Evolutionary conservation across 2,797 vertebrate species (phyloP).

Genomic region (Sebastes hopkinsi): DNA sequence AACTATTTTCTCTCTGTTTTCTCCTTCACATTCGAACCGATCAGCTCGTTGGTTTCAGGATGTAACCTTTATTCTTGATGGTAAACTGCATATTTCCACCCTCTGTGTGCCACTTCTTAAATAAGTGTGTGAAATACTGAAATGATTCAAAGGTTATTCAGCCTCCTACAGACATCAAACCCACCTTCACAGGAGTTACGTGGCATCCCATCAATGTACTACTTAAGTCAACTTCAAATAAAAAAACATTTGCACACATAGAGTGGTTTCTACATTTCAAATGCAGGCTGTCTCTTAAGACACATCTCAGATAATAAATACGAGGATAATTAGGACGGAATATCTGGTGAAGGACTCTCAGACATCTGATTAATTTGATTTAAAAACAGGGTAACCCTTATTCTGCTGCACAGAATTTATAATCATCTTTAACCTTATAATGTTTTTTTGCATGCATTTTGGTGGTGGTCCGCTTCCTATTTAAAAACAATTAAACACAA

Average conservation of each 20-base stretch:
- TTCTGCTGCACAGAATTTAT: background rate
- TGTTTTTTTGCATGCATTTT: background rate
- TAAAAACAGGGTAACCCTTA: background rate
- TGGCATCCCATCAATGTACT: background rate
- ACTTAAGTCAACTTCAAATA: background rate
- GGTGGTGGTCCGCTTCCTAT: background rate
- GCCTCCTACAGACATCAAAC: conserved; percentile 13
- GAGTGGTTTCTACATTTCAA: background rate
- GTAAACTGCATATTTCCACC: background rate
- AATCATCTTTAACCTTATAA: background rate
- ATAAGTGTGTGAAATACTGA: conserved; percentile 15
- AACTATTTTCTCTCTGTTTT: background rate
- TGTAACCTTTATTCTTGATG: conserved; percentile 1
- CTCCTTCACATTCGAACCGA: background rate
- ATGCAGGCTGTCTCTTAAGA: background rate
- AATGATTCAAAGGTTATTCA: conserved; percentile 33
- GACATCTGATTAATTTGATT: background rate
- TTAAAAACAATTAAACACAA: conserved; percentile 16
- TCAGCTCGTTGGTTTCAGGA: background rate
- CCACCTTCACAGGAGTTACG: background rate
- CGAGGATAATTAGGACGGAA: background rate
- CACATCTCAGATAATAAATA: background rate
- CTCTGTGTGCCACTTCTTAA: conserved; percentile 15
- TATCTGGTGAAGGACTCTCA: background rate
- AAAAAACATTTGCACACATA: background rate